These are phyloP conservation scores for Manis javanica DNA, from an alignment of 2,797 vertebrate species.

Conservation along the genomic window DNA sequence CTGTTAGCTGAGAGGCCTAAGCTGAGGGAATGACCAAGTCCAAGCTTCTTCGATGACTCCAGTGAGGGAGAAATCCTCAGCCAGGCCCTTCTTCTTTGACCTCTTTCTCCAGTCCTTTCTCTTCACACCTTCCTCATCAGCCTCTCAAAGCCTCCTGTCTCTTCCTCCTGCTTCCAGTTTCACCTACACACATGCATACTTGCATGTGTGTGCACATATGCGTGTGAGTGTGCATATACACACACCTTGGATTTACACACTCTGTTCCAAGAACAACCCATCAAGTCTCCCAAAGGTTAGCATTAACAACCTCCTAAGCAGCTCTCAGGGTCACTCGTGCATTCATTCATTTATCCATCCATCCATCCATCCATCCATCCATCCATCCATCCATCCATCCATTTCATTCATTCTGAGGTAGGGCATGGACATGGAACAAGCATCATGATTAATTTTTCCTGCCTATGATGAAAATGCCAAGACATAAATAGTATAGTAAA, in stretches of 20 bases:
- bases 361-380: background rate
- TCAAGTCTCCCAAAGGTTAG: background rate
- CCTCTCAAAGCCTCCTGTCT: background rate
- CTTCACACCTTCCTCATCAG: background rate
- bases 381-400: too few relatives aligned
- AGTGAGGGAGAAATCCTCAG: background rate
- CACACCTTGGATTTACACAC: background rate
- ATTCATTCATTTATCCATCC: background rate
- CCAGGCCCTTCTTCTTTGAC: background rate
- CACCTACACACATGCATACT: accelerated
- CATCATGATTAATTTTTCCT: too few relatives aligned
- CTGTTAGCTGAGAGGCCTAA: background rate
- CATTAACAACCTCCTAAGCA: background rate
- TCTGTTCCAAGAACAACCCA: background rate
- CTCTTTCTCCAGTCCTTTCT: background rate
- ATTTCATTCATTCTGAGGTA: too few relatives aligned
- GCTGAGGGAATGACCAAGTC: background rate
- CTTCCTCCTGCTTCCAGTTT: background rate
- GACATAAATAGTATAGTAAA: too few relatives aligned
- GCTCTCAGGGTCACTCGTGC: background rate
- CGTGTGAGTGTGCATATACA: accelerated
- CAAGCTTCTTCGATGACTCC: background rate
- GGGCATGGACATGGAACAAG: too few relatives aligned
- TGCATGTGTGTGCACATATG: background rate
- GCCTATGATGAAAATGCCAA: too few relatives aligned